A percentile compares a stretch with the other conserved stretches of the same genome.
These are phyloP conservation scores for Agelastica alni DNA, from an alignment of 2,888 invertebrate genomes.

Conservation along the genomic window DNA sequence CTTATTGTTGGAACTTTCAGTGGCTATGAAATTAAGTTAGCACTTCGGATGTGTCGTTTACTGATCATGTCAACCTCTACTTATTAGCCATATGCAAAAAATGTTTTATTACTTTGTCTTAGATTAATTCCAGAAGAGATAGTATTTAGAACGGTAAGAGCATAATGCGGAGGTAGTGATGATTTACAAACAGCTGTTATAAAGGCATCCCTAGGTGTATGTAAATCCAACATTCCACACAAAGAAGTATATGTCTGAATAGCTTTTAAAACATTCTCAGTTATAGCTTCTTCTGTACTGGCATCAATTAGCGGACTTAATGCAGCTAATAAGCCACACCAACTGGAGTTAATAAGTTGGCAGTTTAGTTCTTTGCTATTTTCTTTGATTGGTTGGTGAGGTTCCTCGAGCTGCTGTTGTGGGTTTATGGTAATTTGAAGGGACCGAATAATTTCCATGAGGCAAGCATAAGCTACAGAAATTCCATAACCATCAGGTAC, in stretches of 20 bases:
- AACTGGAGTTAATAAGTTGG: slow-evolving; percentile 89
- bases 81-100: too few species aligned
- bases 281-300: slow-evolving; percentile 90
- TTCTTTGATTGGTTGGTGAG: slow-evolving; percentile 44
- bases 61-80: too few species aligned
- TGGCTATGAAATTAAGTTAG: too few species aligned
- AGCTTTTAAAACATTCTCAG: slow-evolving; percentile 89
- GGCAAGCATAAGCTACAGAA: slow-evolving; percentile 91
- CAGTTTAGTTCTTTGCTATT: slow-evolving; percentile 62
- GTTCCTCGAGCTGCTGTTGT: slow-evolving; percentile 53
- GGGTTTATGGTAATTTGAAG: slow-evolving; percentile 74
- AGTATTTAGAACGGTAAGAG: slow-evolving; percentile 80
- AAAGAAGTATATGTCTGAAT: slow-evolving; percentile 89
- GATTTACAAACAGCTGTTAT: slow-evolving; percentile 94
- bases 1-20: too few species aligned
- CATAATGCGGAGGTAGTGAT: slow-evolving; percentile 95
- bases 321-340: slow-evolving; percentile 93
- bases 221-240: slow-evolving; percentile 80
- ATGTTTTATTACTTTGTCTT: slow-evolving; percentile 43
- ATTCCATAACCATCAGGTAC: slow-evolving; percentile 98
- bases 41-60: too few species aligned
- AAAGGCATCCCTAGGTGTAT: slow-evolving; percentile 88
- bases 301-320: slow-evolving; percentile 91
- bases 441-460: slow-evolving; percentile 89
- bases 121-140: slow-evolving; percentile 61